phyloP scores from a whole-genome alignment of 2,797 vertebrate genomes.

The Eulemur coronatus region DNA sequence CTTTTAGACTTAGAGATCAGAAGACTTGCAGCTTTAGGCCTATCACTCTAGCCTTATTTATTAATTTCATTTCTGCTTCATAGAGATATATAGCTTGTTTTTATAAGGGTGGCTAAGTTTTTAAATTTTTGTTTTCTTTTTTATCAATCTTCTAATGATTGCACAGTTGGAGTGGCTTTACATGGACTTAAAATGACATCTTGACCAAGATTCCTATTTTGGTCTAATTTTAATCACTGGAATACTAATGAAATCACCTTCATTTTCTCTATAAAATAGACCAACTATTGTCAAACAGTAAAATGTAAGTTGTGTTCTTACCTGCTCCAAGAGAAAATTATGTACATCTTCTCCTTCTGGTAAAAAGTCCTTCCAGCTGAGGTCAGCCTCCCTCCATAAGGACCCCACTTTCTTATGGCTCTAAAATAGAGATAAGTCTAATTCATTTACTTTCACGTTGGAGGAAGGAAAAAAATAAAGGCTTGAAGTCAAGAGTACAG shows the following conservation, averaged over 20 bases:
- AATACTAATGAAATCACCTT: not conserved
- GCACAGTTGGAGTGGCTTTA: not conserved
- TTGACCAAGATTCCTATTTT: slow-evolving; percentile 27
- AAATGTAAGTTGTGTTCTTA: not conserved
- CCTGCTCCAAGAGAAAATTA: slow-evolving; percentile 94
- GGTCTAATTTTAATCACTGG: slow-evolving; percentile 19
- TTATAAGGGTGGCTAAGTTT: not conserved
- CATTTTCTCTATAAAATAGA: not conserved
- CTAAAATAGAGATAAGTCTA: slow-evolving; percentile 85
- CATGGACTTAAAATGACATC: not conserved
- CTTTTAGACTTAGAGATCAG: not conserved
- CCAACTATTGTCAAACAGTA: not conserved
- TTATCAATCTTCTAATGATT: not conserved
- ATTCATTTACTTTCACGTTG: slow-evolving; percentile 17
- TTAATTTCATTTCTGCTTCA: not conserved
- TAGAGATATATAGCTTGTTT: not conserved
- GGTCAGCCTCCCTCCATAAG: slow-evolving; percentile 94
- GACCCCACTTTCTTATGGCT: slow-evolving; percentile 97
- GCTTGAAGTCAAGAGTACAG: not conserved
- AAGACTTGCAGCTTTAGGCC: not conserved
- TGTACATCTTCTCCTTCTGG: slow-evolving; percentile 94
- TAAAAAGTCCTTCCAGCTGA: slow-evolving; percentile 94
- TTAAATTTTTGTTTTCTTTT: not conserved
- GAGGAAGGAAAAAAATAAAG: not conserved
- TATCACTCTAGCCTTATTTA: not conserved